Evolutionary conservation across 2,113 vertebrate species (phyloP).

Genomic region (Apodemus sylvaticus): DNA sequence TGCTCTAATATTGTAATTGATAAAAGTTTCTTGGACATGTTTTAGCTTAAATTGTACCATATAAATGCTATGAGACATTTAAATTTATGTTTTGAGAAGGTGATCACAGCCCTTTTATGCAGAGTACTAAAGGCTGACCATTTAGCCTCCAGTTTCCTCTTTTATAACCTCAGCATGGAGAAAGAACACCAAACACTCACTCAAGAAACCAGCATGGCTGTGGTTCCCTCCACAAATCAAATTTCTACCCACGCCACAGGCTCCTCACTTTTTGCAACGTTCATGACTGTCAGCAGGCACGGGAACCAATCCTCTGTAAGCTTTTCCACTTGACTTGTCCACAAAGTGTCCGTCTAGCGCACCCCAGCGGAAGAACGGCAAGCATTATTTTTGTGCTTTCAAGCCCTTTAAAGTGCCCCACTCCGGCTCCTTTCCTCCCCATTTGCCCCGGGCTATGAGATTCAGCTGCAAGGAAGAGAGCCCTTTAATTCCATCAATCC

Average conservation of each 20-base stretch:
- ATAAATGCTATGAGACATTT: neutral
- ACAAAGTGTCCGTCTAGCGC: neutral
- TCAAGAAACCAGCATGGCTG: neutral
- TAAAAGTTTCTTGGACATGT: neutral
- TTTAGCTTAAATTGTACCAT: neutral
- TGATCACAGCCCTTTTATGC: neutral
- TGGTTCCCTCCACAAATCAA: neutral
- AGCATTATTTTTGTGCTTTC: neutral
- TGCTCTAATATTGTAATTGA: neutral
- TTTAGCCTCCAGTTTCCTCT: neutral
- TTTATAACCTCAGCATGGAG: neutral
- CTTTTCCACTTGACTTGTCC: neutral
- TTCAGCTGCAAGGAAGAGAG: neutral
- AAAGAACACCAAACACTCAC: neutral
- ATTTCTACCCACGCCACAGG: neutral
- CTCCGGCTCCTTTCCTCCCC: neutral
- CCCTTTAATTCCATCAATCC: conserved; percentile 7
- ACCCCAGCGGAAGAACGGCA: no score
- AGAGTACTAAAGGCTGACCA: neutral
- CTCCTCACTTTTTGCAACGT: neutral
- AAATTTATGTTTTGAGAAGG: neutral
- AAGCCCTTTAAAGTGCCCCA: neutral
- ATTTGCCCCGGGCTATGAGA: neutral
- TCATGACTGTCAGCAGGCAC: neutral
- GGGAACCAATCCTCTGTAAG: neutral